Percentiles rank a stretch among this genome's conserved stretches.
Conservation (phyloP, 2,888 invertebrate species). For the Tillus elongatus region DNA sequence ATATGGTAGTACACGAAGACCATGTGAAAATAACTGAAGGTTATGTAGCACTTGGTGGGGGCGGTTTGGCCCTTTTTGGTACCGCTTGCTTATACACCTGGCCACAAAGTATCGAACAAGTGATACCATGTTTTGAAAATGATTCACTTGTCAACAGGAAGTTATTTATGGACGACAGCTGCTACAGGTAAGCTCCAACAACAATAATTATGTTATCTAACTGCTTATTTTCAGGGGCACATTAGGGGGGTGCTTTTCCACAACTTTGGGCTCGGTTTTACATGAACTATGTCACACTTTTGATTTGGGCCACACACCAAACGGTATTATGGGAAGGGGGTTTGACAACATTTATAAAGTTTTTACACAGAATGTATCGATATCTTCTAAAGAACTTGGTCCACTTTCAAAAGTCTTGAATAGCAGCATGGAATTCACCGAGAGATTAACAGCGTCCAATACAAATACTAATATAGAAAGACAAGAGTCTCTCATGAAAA, state of each 20-base stretch:
- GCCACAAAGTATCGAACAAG: slow-evolving; percentile 64
- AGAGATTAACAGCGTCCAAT: slow-evolving; percentile 29
- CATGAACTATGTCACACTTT: slow-evolving; percentile 94
- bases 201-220: background rate
- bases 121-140: slow-evolving; percentile 52
- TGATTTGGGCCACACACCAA: slow-evolving; percentile 82
- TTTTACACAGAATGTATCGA: slow-evolving; percentile 47
- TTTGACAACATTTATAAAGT: slow-evolving; percentile 76
- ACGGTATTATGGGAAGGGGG: slow-evolving; percentile 89
- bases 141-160: slow-evolving; percentile 58
- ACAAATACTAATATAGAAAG: too few relatives aligned
- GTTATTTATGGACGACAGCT: slow-evolving; percentile 82
- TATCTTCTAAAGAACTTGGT: too few relatives aligned
- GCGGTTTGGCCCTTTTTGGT: slow-evolving; percentile 85
- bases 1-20: slow-evolving; percentile 59
- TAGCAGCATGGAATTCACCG: slow-evolving; percentile 27
- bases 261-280: slow-evolving; percentile 81
- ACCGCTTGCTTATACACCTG: slow-evolving; percentile 85
- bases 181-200: slow-evolving; percentile 54
- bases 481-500: too few relatives aligned
- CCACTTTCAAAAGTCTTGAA: too few relatives aligned
- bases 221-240: slow-evolving; percentile 52
- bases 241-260: slow-evolving; percentile 79
- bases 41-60: slow-evolving; percentile 85
- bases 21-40: slow-evolving; percentile 62